phyloP scores from a whole-genome alignment of 2,797 vertebrate species.

The Argentina silus region DNA sequence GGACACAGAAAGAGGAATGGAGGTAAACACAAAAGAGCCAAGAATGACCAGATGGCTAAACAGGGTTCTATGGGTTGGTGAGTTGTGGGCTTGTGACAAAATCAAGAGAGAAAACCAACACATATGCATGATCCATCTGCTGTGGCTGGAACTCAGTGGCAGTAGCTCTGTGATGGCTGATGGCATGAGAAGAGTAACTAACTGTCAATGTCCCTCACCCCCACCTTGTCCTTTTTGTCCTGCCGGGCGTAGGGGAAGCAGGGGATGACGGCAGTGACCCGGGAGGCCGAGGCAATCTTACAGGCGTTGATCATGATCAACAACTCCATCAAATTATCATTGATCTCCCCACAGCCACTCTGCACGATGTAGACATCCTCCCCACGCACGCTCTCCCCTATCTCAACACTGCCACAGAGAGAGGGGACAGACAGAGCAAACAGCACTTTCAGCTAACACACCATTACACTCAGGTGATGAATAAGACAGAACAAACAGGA shows the following conservation, averaged over 20 bases:
- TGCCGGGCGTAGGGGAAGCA: conserved; percentile 97
- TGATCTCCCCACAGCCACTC: conserved; percentile 98
- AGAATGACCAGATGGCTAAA: too few relatives aligned
- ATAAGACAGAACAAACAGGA: background rate
- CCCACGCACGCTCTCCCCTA: conserved; percentile 94
- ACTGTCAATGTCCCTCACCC: conserved; percentile 73
- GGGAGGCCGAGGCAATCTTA: conserved; percentile 96
- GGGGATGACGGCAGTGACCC: conserved; percentile 96
- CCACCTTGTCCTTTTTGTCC: conserved; percentile 99
- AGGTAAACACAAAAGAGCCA: background rate
- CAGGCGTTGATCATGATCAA: conserved; percentile 99
- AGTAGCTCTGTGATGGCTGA: background rate
- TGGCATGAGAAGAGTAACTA: conserved; percentile 62
- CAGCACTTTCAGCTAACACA: background rate
- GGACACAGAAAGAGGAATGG: background rate
- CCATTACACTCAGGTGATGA: background rate
- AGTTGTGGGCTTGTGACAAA: too few relatives aligned
- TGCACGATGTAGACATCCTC: conserved; percentile 98
- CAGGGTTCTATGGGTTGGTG: too few relatives aligned
- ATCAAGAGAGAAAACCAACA: too few relatives aligned
- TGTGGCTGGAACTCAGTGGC: conserved; percentile 15
- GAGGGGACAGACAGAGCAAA: background rate
- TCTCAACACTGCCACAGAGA: conserved; percentile 87
- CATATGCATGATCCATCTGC: background rate
- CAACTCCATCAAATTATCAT: conserved; percentile 98